Evolutionary conservation across 1,140 invertebrate species (phyloP), one percentile per base, ranked within the genome.

Genomic region (Elymnias hypermnestra): DNA sequence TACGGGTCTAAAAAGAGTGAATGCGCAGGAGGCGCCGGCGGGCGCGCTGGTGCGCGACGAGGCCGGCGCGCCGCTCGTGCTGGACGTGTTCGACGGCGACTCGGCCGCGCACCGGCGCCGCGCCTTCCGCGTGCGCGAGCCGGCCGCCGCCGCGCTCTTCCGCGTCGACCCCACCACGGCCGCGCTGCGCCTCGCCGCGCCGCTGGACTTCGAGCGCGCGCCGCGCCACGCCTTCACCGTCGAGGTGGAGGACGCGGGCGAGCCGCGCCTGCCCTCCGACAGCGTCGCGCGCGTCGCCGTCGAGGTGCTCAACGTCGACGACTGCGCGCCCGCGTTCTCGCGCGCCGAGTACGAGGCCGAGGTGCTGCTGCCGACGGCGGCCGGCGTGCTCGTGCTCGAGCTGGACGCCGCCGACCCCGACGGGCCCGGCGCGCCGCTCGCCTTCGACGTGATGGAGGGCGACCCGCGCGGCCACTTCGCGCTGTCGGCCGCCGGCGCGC

Each of bases 401-500:
- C 87, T 98, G 6, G 94, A 94, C 68, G 95, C 97, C 0, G 93
- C 89, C 5, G 96, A 98, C 67, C 90, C 92, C 0, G 94, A 96
- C 69, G 89, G 92, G 41, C 95, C 94, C 0, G 90, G 96, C 0
- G 92, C 93, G 0, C 89, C 91, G 2, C 94, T 98, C 1, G 91
- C 92, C 0, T 93, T 92, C 58, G 92, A 97, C 0, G 89, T 90
- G 9, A 97, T 97, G 29, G 98, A 99, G 75, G 90, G 87, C 8
- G 98, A 99, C 79, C 92, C 92, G 2, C 96, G 95, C 1, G 96
- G 98, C 66, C 99, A 99, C 84, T 94, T 95, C 78, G 93, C 99
- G 56, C 96, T 95, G 0, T 99, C 97, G 87, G 95, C 94, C 51
- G 94, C 98, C 59, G 94, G 98, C 83, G 86, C 96, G 7, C 92